phyloP scores from a whole-genome alignment of 2,113 vertebrate genomes.

The Chloropsis cyanopogon region DNA sequence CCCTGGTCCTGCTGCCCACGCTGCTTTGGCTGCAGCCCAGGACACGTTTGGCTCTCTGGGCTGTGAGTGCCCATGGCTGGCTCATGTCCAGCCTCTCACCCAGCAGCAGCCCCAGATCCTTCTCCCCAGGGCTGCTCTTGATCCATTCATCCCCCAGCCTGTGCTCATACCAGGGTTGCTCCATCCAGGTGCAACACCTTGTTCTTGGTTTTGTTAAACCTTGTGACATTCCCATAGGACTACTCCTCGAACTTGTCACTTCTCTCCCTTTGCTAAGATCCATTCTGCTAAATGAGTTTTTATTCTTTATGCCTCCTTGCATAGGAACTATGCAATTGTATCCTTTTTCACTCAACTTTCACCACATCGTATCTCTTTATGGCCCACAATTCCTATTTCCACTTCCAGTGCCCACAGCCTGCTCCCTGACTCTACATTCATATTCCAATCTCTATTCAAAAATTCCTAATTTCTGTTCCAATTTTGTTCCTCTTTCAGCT shows the following conservation, averaged over 20 bases:
- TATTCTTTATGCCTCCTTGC: neutral
- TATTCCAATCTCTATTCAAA: neutral
- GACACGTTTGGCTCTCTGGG: neutral
- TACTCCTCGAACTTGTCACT: neutral
- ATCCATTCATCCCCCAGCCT: neutral
- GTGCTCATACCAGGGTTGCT: neutral
- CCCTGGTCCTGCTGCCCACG: neutral
- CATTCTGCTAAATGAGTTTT: neutral
- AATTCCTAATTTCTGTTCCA: neutral
- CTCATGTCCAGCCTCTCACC: neutral
- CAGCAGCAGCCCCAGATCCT: neutral
- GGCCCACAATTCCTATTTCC: neutral
- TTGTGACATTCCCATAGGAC: neutral
- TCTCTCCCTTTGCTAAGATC: neutral
- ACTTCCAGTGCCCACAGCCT: neutral
- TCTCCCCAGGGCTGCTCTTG: neutral
- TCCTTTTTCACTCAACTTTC: neutral
- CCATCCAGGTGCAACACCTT: neutral
- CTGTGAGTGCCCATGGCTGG: neutral
- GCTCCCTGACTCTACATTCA: neutral
- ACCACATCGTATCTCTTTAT: neutral
- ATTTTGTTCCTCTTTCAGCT: neutral
- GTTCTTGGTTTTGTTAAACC: neutral
- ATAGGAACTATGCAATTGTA: neutral
- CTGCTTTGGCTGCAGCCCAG: neutral